phyloP scores from a whole-genome alignment of 1,140 invertebrate species.

The Trichonephila inaurata region DNA sequence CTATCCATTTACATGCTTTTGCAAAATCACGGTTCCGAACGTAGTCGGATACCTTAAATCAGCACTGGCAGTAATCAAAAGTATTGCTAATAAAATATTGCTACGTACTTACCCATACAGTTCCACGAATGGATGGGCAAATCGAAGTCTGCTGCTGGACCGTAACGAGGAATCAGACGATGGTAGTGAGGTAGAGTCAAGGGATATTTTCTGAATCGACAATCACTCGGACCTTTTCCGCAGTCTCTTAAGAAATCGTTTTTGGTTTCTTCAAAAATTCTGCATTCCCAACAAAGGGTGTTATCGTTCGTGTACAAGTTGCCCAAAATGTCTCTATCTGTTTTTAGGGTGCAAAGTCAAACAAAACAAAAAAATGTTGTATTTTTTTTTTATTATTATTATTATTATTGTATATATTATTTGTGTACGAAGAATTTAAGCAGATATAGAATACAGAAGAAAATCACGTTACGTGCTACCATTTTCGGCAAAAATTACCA shows the following conservation, averaged over 20 bases:
- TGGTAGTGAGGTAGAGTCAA: neutral
- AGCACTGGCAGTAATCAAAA: too few species aligned
- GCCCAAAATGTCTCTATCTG: neutral
- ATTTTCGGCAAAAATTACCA: too few species aligned
- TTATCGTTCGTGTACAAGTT: neutral
- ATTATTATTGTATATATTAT: too few species aligned
- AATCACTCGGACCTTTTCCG: slow-evolving; percentile 34
- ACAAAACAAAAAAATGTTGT: neutral
- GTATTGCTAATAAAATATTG: too few species aligned
- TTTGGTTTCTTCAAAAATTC: neutral
- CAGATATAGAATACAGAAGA: too few species aligned
- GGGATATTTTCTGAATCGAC: neutral
- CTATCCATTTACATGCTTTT: too few species aligned
- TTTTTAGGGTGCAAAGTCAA: neutral
- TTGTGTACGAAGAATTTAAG: too few species aligned
- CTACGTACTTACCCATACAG: slow-evolving; percentile 24
- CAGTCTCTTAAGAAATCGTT: neutral
- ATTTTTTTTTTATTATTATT: too few species aligned
- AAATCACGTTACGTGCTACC: too few species aligned
- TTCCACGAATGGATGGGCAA: slow-evolving; percentile 12
- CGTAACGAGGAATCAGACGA: slow-evolving; percentile 23
- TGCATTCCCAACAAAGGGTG: neutral
- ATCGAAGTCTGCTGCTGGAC: slow-evolving; percentile 15
- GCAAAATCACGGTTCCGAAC: too few species aligned
- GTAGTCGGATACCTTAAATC: too few species aligned